These are phyloP conservation scores for Karalla daura DNA, from an alignment of 2,797 vertebrate species.

Conservation along the genomic window DNA sequence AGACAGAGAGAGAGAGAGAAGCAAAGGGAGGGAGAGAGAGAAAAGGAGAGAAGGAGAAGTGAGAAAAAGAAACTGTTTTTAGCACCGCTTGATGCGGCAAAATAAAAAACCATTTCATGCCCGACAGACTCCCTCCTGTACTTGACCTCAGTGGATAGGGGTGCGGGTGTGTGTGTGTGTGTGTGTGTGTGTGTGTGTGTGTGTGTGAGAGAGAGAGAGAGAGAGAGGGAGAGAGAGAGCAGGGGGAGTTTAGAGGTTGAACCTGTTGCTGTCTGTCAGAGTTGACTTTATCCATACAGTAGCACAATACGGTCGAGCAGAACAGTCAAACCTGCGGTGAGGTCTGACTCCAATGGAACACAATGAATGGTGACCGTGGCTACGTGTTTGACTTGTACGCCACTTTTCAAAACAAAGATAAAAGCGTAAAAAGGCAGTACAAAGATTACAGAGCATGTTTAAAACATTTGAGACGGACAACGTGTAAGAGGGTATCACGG, in stretches of 20 bases:
- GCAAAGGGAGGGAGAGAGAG: background rate
- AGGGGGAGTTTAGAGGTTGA: slow-evolving; percentile 29
- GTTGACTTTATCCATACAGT: slow-evolving; percentile 58
- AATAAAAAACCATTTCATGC: background rate
- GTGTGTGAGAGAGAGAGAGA: no score
- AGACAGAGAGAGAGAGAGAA: background rate
- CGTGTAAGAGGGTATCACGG: background rate
- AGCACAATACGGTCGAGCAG: slow-evolving; percentile 44
- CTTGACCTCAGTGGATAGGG: slow-evolving; percentile 32
- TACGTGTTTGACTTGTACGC: no score
- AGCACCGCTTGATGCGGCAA: background rate
- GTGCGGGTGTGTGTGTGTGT: background rate
- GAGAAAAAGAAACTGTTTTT: background rate
- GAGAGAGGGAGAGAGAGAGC: no score
- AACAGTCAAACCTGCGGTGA: background rate
- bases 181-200: background rate
- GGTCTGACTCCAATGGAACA: no score
- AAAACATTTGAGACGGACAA: no score
- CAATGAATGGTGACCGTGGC: no score
- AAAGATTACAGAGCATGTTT: no score
- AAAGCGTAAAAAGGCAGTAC: no score
- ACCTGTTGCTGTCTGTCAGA: slow-evolving; percentile 78
- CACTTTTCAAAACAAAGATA: no score
- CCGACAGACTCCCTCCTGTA: slow-evolving; percentile 6
- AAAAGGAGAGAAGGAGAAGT: background rate